Base-by-base conservation (phyloP, 2,797 vertebrate species). In the Microctenopoma lineatum region DNA sequence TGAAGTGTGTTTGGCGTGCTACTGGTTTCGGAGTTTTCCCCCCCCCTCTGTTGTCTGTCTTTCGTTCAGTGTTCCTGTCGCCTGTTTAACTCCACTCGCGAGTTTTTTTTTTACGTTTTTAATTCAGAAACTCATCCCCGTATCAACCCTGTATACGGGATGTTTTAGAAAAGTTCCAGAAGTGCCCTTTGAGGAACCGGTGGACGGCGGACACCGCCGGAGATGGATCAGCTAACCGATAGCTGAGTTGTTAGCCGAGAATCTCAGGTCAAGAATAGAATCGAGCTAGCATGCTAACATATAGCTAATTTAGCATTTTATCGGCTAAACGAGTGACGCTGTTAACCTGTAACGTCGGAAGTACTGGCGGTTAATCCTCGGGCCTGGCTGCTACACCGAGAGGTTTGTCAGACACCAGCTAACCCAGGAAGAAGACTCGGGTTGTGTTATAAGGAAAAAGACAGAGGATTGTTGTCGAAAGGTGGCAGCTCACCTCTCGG, bases 181-280 rank as follows among this genome's bases (percentile, higher is more conserved):
- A 86, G 78, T 72, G 68, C 58, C 84, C 73, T 87, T 79, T 72
- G 62, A 80, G 75, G 81, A 91, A 84, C 88, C 79, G 88, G 86
- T 77, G 84, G 74, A 75, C 83, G 83, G 80, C 80, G 67, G 73
- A 77, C 75, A 50, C 73, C 79, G 75, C 78, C 80, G 61, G 89
- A 77, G 87, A 94, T 95, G 93, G 92, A 92, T 85, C 83, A 92
- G 93, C 92, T 94, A 92, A 82, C 80, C 18, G 84, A 70, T 88
- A 91, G 90, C 93, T 87, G 85, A 90, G 80, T 79, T 63, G 89
- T 85, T 89, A 92, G 87, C 89, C 73, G 73, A 70, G 63, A 86
- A 82, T 77, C 89, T 84, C 62, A 77, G 79, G 87, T 88, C 87
- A 80, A 87, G 85, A 87, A 80, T 64, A 84, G 84, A 69, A 44